Evolutionary conservation across 2,797 vertebrate species (phyloP).

Genomic region (Echiichthys vipera): DNA sequence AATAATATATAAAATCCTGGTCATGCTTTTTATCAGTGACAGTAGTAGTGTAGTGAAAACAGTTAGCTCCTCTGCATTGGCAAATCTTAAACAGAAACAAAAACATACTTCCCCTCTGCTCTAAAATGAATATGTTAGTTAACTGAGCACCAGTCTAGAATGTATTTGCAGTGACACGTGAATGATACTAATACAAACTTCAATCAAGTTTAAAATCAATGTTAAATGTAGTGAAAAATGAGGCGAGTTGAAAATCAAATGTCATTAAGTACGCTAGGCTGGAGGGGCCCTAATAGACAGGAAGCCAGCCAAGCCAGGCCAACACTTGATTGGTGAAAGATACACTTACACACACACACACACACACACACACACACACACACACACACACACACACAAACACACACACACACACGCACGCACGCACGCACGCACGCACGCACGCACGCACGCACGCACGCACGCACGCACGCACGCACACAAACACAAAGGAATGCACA

Average conservation of each 20-base stretch:
- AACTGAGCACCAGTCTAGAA: constrained; percentile 22
- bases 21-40: neutral
- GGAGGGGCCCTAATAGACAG: constrained; percentile 35
- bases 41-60: neutral
- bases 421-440: too few relatives aligned
- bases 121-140: constrained; percentile 25
- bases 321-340: constrained; percentile 36
- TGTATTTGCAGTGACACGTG: constrained; percentile 43
- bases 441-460: constrained; percentile 7
- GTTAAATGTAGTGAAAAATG: constrained; percentile 68
- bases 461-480: neutral
- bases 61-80: neutral
- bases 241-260: constrained; percentile 49
- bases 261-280: constrained; percentile 48
- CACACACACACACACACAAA: constrained; percentile 18
- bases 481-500: too few relatives aligned
- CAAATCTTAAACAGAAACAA: neutral
- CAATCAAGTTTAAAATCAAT: constrained; percentile 54
- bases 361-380: constrained; percentile 7
- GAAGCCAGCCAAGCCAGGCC: constrained; percentile 22
- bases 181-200: constrained; percentile 50
- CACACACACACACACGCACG: constrained; percentile 5
- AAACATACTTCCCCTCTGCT: neutral
- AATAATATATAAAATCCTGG: neutral
- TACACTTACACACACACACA: constrained; percentile 25